Evolutionary conservation across 2,113 vertebrate genomes (phyloP).

Genomic region (Stigmatopora nigra): DNA sequence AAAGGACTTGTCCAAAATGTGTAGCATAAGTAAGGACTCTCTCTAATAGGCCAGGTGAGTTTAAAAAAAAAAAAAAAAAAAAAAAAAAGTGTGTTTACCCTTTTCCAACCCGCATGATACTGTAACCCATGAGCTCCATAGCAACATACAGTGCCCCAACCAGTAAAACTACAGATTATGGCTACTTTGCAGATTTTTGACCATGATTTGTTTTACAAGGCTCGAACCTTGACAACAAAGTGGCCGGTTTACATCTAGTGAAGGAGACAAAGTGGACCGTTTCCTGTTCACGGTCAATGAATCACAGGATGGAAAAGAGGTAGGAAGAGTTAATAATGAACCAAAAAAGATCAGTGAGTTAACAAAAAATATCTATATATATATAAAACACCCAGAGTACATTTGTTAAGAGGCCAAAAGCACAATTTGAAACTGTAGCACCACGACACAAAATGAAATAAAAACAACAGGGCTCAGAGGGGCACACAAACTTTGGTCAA

Average conservation of each 20-base stretch:
- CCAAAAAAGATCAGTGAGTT: conserved; percentile 9
- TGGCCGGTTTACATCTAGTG: conserved; percentile 15
- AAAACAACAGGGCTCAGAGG: neutral
- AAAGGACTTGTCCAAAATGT: neutral
- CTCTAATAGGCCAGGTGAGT: conserved; percentile 15
- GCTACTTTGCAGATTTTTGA: neutral
- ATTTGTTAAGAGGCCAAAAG: conserved; percentile 14
- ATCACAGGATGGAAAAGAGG: conserved; percentile 56
- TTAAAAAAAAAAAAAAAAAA: neutral
- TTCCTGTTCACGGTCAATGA: conserved; percentile 55
- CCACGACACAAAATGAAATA: neutral
- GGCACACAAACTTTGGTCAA: neutral
- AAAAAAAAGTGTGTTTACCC: neutral
- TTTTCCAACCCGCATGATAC: conserved; percentile 8
- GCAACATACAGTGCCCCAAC: neutral
- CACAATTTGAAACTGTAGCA: neutral
- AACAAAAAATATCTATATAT: neutral
- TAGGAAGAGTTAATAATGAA: conserved; percentile 65
- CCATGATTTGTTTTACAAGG: neutral
- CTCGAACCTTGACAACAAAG: conserved; percentile 5
- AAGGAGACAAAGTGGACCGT: conserved; percentile 26
- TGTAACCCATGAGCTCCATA: conserved; percentile 12
- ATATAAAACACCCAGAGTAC: conserved; percentile 13
- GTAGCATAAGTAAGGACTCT: conserved; percentile 21
- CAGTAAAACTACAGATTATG: neutral